Evolutionary conservation across 2,113 vertebrate species (phyloP).

Genomic region (Epinephelus moara): DNA sequence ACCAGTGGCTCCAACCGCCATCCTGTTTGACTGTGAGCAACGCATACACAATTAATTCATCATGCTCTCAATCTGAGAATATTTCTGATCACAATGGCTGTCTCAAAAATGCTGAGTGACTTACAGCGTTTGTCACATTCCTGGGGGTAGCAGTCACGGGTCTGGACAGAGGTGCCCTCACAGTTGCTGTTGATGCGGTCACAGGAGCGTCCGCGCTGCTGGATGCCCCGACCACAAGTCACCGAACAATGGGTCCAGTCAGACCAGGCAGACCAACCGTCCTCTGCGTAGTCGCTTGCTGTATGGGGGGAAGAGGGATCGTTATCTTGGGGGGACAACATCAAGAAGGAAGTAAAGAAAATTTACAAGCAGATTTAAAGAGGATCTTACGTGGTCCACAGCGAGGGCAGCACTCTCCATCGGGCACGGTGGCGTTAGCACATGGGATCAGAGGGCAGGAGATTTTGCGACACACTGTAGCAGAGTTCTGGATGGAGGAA

Average conservation of each 20-base stretch:
- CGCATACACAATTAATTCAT: slow-evolving; percentile 36
- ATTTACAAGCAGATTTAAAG: neutral
- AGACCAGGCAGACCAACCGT: slow-evolving; percentile 98
- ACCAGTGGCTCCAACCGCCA: slow-evolving; percentile 99
- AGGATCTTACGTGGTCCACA: slow-evolving; percentile 91
- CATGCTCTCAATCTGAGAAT: slow-evolving; percentile 9
- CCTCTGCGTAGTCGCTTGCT: slow-evolving; percentile 90
- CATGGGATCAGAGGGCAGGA: slow-evolving; percentile 97
- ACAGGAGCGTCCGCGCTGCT: slow-evolving; percentile 97
- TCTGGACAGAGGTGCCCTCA: slow-evolving; percentile 97
- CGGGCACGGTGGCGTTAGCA: slow-evolving; percentile 94
- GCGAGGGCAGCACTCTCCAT: slow-evolving; percentile 97
- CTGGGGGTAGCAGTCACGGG: slow-evolving; percentile 94
- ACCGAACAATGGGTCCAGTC: slow-evolving; percentile 98
- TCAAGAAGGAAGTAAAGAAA: neutral
- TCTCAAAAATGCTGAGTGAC: slow-evolving; percentile 61
- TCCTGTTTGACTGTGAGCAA: slow-evolving; percentile 93
- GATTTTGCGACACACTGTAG: slow-evolving; percentile 94
- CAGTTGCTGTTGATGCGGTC: slow-evolving; percentile 98
- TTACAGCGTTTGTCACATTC: slow-evolving; percentile 99
- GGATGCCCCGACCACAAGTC: slow-evolving; percentile 95
- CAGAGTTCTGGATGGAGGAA: slow-evolving; percentile 89
- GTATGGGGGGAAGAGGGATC: slow-evolving; percentile 1
- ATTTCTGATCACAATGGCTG: slow-evolving; percentile 3
- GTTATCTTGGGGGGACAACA: slow-evolving; percentile 14